Conservation (phyloP, 2,888 invertebrate species). For the Petrolisthes cinctipes region DNA sequence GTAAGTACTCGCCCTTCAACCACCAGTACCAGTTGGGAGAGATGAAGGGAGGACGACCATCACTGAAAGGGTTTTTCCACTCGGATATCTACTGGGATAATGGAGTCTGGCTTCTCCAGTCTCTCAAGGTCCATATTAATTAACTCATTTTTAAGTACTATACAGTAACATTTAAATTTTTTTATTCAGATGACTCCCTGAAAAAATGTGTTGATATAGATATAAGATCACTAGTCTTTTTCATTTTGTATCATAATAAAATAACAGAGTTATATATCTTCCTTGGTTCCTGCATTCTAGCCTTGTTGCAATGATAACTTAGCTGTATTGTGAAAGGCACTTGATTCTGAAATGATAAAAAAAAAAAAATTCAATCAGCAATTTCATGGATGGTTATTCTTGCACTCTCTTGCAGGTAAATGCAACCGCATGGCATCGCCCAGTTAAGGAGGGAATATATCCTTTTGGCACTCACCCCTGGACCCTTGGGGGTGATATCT, state of each 20-base stretch:
- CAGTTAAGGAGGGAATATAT: constrained; percentile 44
- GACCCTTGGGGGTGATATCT: constrained; percentile 44
- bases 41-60: constrained; percentile 37
- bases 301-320: too few species aligned
- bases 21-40: constrained; percentile 37
- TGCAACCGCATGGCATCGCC: constrained; percentile 37
- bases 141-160: not conserved
- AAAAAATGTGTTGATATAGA: too few species aligned
- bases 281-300: too few species aligned
- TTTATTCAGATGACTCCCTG: not conserved
- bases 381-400: not conserved
- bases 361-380: too few species aligned
- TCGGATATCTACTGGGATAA: constrained; percentile 59
- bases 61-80: constrained; percentile 54
- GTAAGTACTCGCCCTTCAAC: constrained; percentile 60
- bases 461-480: constrained; percentile 60
- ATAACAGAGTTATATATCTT: too few species aligned
- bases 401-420: not conserved
- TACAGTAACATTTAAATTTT: not conserved
- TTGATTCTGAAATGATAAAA: too few species aligned
- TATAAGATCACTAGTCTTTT: too few species aligned
- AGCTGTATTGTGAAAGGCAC: too few species aligned
- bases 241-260: too few species aligned
- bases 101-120: constrained; percentile 51
- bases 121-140: constrained; percentile 49